These are phyloP conservation scores for Mustelus asterias DNA, from an alignment of 2,113 vertebrate genomes.

Conservation along the genomic window DNA sequence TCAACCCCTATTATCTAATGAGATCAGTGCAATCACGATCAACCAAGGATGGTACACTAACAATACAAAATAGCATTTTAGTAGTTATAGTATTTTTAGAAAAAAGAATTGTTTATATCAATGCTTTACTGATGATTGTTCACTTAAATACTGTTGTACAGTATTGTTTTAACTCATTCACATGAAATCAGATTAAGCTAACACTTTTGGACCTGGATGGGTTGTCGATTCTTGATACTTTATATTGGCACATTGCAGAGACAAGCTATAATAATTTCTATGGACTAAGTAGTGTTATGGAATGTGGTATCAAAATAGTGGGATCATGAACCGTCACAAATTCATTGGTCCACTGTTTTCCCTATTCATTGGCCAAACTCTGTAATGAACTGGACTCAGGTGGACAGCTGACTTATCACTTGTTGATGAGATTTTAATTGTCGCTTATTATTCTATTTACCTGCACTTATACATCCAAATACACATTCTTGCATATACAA, in stretches of 20 bases:
- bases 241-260: neutral
- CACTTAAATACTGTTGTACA: constrained; percentile 35
- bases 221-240: constrained; percentile 6
- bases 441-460: neutral
- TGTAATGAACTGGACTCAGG: neutral
- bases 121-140: constrained; percentile 32
- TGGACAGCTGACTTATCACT: neutral
- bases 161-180: constrained; percentile 33
- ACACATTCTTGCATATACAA: no score
- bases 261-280: neutral
- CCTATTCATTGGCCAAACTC: neutral
- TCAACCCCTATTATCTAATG: neutral
- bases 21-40: constrained; percentile 23
- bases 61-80: constrained; percentile 17
- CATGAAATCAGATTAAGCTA: constrained; percentile 23
- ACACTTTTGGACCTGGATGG: constrained; percentile 3
- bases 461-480: neutral
- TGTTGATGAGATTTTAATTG: neutral
- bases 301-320: neutral
- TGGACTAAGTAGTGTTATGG: neutral
- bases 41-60: constrained; percentile 15
- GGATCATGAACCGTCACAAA: neutral
- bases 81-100: constrained; percentile 16
- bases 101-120: constrained; percentile 31
- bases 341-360: neutral